Evolutionary conservation across 2,797 vertebrate species (phyloP), one percentile per base, ranked within the genome.

Genomic region (Lagothrix lagotricha): DNA sequence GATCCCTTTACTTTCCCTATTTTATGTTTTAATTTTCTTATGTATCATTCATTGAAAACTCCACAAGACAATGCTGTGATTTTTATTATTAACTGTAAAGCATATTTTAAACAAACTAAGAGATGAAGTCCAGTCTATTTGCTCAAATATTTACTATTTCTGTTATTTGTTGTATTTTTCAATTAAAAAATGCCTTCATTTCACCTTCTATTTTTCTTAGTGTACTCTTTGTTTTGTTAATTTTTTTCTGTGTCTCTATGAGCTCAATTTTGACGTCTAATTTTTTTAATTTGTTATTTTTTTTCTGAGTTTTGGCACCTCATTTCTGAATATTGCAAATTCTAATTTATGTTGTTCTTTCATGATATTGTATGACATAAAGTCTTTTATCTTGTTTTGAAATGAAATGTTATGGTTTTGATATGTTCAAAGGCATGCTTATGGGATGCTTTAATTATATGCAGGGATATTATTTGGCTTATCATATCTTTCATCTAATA

Each of bases 261-360:
- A 70, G 19, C 46, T 80, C 54, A 39, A 4, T 76, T 67, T 81
- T 70, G 3, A 46, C 48, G 73, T 88, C 20, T 13, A 14, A 26
- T 41, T 75, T n/a, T 46, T 86, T 30, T 15, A n/a, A 41, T 76
- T 76, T 72, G 36, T 84, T 61, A 85, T 50, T 72, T 57, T 28
- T 97, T 52, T n/a, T 33, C 79, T 89, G 44, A 97, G 14, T 61
- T 93, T 90, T 93, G 86, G 57, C 48, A 41, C 39, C 14, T 93
- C 50, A 57, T 54, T 95, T 96, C 64, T 77, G 79, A 76, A 84
- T 80, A 91, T 50, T 83, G 89, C 44, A 28, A 85, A 26, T 54
- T 95, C 67, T 88, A 39, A 67, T 36, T 73, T 94, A 48, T 72
- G 26, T 57, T 89, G 24, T 75, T 75, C 36, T 90, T 93, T 92